Evolutionary conservation across 2,797 vertebrate genomes (phyloP).

Genomic region (Aphelocoma californica): DNA sequence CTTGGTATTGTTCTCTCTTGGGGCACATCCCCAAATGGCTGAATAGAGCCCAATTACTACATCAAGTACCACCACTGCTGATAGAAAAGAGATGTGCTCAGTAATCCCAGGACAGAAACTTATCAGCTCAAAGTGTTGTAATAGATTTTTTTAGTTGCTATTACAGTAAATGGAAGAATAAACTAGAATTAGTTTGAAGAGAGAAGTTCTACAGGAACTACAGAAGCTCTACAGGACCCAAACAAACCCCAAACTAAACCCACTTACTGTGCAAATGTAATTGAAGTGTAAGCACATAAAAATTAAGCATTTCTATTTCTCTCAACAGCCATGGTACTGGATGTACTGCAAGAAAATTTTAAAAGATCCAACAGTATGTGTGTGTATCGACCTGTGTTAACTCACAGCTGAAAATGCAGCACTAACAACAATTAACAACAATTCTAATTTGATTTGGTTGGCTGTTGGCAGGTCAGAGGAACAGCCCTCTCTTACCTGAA

Average conservation of each 20-base stretch:
- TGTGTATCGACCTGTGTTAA: accelerated
- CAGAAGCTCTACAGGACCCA: neutral
- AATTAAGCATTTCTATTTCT: neutral
- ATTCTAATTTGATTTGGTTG: neutral
- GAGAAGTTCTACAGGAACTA: neutral
- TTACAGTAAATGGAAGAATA: neutral
- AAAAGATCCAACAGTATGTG: neutral
- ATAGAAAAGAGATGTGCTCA: neutral
- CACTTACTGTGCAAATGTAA: neutral
- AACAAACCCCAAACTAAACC: neutral
- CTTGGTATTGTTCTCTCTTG: neutral
- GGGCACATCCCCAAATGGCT: neutral
- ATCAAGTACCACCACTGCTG: neutral
- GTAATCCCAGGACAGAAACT: neutral
- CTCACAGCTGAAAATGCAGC: neutral
- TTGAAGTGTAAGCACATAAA: neutral
- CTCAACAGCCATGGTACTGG: neutral
- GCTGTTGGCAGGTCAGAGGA: neutral
- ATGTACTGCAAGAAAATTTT: neutral
- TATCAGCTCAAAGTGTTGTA: neutral
- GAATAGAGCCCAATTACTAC: neutral
- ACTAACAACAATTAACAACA: neutral
- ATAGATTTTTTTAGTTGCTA: accelerated
- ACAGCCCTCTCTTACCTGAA: neutral
- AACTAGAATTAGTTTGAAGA: neutral